Conservation (phyloP, 2,113 vertebrate genomes). For the Sapajus apella region DNA sequence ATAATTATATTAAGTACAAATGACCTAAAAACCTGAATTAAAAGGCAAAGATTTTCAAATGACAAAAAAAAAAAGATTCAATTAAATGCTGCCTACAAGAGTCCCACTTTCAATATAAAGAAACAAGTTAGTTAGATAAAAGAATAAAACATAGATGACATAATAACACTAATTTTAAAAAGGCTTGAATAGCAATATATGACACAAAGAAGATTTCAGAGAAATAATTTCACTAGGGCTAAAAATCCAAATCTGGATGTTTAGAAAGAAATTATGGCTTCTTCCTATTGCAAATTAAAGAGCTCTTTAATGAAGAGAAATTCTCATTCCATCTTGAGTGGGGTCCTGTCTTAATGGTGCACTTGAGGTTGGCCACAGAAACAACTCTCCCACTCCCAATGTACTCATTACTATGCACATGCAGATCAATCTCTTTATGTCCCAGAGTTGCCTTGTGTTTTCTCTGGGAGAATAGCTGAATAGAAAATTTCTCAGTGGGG, state of each 20-base stretch:
- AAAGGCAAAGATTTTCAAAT: not conserved
- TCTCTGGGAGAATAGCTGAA: not conserved
- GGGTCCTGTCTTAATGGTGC: not conserved
- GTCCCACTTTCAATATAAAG: not conserved
- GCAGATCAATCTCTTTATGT: not conserved
- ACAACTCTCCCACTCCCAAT: fast-evolving
- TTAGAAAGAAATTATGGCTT: not conserved
- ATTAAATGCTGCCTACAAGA: not conserved
- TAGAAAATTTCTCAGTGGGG: not conserved
- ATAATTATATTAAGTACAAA: not conserved
- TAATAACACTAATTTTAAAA: not conserved
- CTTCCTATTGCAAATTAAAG: not conserved
- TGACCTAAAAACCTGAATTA: not conserved
- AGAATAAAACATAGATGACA: not conserved
- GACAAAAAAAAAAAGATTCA: not conserved
- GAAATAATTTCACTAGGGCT: not conserved
- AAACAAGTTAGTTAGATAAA: not conserved
- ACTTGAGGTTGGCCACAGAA: not conserved
- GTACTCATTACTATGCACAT: not conserved
- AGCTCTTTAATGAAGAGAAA: not conserved
- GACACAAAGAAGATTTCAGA: not conserved
- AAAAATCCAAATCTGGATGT: not conserved
- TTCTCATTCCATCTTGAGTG: not conserved
- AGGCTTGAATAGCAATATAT: not conserved
- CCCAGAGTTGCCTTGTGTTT: not conserved